Conservation (phyloP, 2,113 vertebrate genomes). For the Ornithorhynchus anatinus region DNA sequence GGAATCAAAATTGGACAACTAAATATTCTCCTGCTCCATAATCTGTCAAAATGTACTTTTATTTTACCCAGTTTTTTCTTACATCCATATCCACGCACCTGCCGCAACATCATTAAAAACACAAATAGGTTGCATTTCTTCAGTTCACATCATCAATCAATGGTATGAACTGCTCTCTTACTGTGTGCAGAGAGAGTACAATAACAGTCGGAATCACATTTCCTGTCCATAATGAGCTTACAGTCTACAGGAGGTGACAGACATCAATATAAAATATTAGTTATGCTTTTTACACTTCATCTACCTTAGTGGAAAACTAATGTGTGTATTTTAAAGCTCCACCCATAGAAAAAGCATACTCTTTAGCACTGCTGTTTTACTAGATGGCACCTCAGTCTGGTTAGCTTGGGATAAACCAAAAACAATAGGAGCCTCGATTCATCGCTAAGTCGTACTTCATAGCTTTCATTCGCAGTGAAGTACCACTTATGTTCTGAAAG, state of each 20-base stretch:
- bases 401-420: neutral
- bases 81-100: too few relatives aligned
- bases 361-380: fast-evolving
- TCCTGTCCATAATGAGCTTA: neutral
- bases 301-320: neutral
- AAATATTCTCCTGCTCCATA: too few relatives aligned
- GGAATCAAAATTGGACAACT: too few relatives aligned
- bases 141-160: fast-evolving
- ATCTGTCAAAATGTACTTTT: too few relatives aligned
- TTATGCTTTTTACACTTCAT: fast-evolving
- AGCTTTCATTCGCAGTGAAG: neutral
- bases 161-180: neutral
- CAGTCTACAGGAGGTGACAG: neutral
- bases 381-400: neutral
- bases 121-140: too few relatives aligned
- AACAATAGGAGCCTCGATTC: neutral
- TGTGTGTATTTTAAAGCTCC: neutral
- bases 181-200: neutral
- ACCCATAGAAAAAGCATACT: neutral
- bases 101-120: too few relatives aligned
- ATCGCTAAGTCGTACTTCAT: neutral
- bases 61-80: too few relatives aligned
- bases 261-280: fast-evolving
- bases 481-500: neutral
- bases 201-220: neutral